These are phyloP conservation scores for Patella caerulea DNA, from an alignment of 2,888 invertebrate species.

Conservation along the genomic window DNA sequence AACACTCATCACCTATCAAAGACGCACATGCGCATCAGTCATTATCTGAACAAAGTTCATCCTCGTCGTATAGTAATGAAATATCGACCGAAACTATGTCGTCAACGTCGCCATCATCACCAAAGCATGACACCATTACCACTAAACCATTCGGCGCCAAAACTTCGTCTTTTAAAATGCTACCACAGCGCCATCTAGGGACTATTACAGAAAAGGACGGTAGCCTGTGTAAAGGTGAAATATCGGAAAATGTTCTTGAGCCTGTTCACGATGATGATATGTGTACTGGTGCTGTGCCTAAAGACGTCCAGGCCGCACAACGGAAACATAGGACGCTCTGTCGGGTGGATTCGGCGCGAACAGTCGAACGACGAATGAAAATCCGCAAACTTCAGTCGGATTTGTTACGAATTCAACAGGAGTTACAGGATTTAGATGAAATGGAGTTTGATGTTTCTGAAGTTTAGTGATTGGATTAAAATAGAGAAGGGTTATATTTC, in stretches of 20 bases:
- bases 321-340: slow-evolving; percentile 31
- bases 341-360: background rate
- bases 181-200: background rate
- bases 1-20: background rate
- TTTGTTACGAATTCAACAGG: slow-evolving; percentile 49
- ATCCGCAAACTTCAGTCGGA: slow-evolving; percentile 51
- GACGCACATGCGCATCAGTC: background rate
- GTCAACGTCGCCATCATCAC: background rate
- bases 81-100: background rate
- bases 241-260: background rate
- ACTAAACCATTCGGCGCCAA: background rate
- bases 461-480: slow-evolving; percentile 36
- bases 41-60: slow-evolving; percentile 6
- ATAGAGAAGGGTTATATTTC: too few species aligned
- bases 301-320: slow-evolving; percentile 27
- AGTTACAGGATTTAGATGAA: slow-evolving; percentile 49
- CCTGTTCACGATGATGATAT: background rate
- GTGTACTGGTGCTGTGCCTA: slow-evolving; percentile 21
- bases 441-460: slow-evolving; percentile 51
- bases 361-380: slow-evolving; percentile 42
- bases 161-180: background rate
- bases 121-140: background rate
- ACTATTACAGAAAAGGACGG: background rate
- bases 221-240: background rate
- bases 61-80: slow-evolving; percentile 5